These are phyloP conservation scores for Rhegmatorhina hoffmannsi DNA, from an alignment of 2,113 vertebrate genomes.

Conservation along the genomic window DNA sequence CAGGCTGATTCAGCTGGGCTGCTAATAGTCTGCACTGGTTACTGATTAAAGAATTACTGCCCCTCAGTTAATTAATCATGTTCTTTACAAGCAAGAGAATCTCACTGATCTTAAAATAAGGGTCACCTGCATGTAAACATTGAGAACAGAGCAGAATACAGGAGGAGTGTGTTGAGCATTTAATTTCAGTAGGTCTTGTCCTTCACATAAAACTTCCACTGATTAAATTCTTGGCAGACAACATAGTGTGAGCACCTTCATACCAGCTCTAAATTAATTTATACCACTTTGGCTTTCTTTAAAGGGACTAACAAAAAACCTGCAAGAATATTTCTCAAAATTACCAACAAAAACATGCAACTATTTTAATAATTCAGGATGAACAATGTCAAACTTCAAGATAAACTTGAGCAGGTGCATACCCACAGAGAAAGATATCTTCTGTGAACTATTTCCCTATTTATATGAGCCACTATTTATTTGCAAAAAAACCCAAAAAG, in stretches of 20 bases:
- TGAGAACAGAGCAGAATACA: background rate
- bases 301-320: background rate
- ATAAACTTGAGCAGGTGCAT: background rate
- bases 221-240: background rate
- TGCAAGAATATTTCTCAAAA: background rate
- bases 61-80: background rate
- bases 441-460: background rate
- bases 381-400: background rate
- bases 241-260: accelerated
- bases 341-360: background rate
- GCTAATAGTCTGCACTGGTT: background rate
- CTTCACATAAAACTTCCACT: background rate
- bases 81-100: background rate
- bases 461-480: background rate
- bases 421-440: background rate
- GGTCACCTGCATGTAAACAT: background rate
- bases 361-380: background rate
- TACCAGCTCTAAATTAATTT: background rate
- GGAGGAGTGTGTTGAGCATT: background rate
- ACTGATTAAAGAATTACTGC: background rate
- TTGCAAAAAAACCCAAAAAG: background rate
- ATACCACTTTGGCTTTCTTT: background rate
- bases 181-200: background rate
- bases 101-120: background rate
- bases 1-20: background rate